Evolutionary conservation across 2,113 vertebrate genomes (phyloP).

Genomic region (Coregonus clupeaformis): DNA sequence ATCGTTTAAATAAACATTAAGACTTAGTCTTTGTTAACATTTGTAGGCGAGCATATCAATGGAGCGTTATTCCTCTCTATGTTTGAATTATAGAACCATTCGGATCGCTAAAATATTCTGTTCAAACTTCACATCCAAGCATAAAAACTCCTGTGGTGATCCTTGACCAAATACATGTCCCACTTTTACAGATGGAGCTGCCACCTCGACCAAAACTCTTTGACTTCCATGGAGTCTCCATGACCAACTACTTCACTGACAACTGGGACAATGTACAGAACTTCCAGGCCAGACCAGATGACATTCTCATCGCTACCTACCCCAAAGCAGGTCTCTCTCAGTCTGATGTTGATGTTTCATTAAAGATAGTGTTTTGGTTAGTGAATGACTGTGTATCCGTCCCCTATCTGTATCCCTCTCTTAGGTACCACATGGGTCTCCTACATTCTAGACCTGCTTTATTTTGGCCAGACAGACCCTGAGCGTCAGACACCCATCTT

Average conservation of each 20-base stretch:
- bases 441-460: slow-evolving; percentile 73
- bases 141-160: background rate
- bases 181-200: slow-evolving; percentile 1
- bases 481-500: slow-evolving; percentile 65
- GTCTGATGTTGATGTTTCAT: background rate
- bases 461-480: slow-evolving; percentile 51
- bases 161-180: background rate
- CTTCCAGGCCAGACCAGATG: slow-evolving; percentile 68
- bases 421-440: slow-evolving; percentile 81
- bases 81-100: background rate
- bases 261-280: slow-evolving; percentile 25
- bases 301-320: slow-evolving; percentile 74
- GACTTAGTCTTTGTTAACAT: background rate
- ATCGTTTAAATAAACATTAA: background rate
- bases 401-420: background rate
- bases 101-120: background rate
- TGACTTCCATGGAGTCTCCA: slow-evolving; percentile 53
- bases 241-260: slow-evolving; percentile 26
- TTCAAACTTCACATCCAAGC: background rate
- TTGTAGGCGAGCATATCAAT: too few relatives aligned
- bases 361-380: too few relatives aligned
- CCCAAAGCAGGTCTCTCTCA: slow-evolving; percentile 74
- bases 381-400: background rate
- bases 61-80: background rate
- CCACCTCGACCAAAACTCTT: slow-evolving; percentile 23